phyloP scores from a whole-genome alignment of 37 sponge, comb jelly and placozoan species.

The Theonella swinhoei region DNA sequence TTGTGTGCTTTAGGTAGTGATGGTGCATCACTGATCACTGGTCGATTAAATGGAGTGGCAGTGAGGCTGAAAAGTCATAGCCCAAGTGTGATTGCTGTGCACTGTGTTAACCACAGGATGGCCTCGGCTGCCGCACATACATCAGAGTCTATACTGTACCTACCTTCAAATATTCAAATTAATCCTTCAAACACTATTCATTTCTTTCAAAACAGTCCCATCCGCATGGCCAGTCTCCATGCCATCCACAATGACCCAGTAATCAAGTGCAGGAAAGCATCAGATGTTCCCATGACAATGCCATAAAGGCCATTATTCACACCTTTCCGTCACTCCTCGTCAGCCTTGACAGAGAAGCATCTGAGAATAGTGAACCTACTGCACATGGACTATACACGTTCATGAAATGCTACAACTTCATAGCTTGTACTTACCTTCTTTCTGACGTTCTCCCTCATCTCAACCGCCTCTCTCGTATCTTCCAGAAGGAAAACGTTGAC shows the following conservation, averaged over 20 bases:
- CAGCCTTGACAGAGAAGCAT: slow-evolving; percentile 24
- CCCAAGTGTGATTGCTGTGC: slow-evolving; percentile 41
- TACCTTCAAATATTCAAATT: slow-evolving; percentile 43
- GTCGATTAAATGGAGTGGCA: slow-evolving; percentile 51
- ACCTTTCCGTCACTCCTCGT: slow-evolving; percentile 40
- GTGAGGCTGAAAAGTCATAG: slow-evolving; percentile 25
- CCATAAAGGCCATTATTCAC: slow-evolving; percentile 29
- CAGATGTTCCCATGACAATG: slow-evolving; percentile 34
- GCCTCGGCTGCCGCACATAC: slow-evolving; percentile 51
- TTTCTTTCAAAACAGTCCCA: slow-evolving; percentile 53
- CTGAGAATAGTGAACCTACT: slow-evolving; percentile 2
- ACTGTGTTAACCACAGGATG: slow-evolving; percentile 58
- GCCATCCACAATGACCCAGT: slow-evolving; percentile 47
- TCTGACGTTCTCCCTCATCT: background rate
- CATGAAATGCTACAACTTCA: slow-evolving; percentile 4
- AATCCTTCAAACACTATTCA: slow-evolving; percentile 17
- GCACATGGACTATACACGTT: background rate
- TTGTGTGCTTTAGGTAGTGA: slow-evolving; percentile 63
- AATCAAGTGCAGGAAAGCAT: slow-evolving; percentile 33
- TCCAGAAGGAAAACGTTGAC: slow-evolving; percentile 7
- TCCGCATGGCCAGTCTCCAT: slow-evolving; percentile 38
- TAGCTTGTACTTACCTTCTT: background rate
- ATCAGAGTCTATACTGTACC: slow-evolving; percentile 27
- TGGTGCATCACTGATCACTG: slow-evolving; percentile 58
- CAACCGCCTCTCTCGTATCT: background rate